Percentiles rank a stretch among this genome's conserved stretches.
phyloP scores from a whole-genome alignment of 2,797 vertebrate genomes.

The Tokudaia muenninki region DNA sequence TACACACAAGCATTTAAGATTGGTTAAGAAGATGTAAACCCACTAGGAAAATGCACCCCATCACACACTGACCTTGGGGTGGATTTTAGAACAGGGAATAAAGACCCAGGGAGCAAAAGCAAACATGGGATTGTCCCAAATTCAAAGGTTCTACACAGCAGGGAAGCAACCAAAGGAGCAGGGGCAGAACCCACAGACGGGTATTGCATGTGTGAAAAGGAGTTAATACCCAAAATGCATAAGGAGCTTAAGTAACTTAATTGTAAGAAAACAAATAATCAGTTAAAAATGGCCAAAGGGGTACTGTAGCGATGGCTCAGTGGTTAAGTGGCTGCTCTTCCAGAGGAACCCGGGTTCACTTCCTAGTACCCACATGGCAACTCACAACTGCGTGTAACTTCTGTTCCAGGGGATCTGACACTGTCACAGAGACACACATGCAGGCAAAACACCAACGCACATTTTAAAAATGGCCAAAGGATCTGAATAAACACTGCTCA shows the following conservation, averaged over 20 bases:
- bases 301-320: not conserved
- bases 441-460: not conserved
- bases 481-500: not conserved
- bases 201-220: not conserved
- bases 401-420: not conserved
- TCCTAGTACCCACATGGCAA: not conserved
- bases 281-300: not conserved
- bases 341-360: not conserved
- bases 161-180: not conserved
- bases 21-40: not conserved
- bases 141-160: not conserved
- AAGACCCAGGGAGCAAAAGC: not conserved
- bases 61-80: not conserved
- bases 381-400: not conserved
- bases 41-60: not conserved
- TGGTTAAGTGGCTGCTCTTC: not conserved
- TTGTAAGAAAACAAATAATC: not conserved
- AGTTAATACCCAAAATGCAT: not conserved
- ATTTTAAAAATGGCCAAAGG: not conserved
- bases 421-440: not conserved
- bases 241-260: not conserved
- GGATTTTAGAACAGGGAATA: not conserved
- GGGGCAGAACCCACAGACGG: not conserved
- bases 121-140: not conserved
- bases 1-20: not conserved